phyloP scores from a whole-genome alignment of 1,140 invertebrate species.

The Manduca sexta region DNA sequence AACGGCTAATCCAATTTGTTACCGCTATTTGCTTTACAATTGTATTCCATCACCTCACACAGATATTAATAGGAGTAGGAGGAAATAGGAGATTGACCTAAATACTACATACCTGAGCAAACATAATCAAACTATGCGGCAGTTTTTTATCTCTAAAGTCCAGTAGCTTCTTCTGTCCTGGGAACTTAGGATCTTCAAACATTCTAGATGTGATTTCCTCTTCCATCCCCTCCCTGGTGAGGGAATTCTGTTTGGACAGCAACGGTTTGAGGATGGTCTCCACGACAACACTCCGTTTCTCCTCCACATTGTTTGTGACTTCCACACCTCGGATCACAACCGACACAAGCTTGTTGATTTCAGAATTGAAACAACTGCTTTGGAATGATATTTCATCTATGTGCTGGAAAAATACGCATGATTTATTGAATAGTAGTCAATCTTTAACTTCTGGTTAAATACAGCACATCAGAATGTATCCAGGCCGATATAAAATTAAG shows the following conservation, averaged over 20 bases:
- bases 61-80: too few relatives aligned
- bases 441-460: too few relatives aligned
- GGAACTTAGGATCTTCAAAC: constrained; percentile 39
- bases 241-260: constrained; percentile 66
- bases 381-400: constrained; percentile 90
- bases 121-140: constrained; percentile 83
- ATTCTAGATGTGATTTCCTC: constrained; percentile 30
- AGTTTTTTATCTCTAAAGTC: constrained; percentile 84
- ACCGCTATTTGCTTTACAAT: too few relatives aligned
- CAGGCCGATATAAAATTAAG: too few relatives aligned
- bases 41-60: too few relatives aligned
- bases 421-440: background rate
- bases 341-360: constrained; percentile 89
- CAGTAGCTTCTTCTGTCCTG: constrained; percentile 57
- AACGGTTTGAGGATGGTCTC: constrained; percentile 58
- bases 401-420: constrained; percentile 74
- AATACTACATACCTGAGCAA: too few relatives aligned
- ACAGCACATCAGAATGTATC: too few relatives aligned
- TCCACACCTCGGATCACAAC: constrained; percentile 88
- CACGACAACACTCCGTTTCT: constrained; percentile 52
- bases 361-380: constrained; percentile 92
- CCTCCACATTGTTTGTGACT: constrained; percentile 85
- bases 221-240: constrained; percentile 22
- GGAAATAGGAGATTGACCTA: too few relatives aligned
- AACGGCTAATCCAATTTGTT: too few relatives aligned